Evolutionary conservation across 2,113 vertebrate genomes (phyloP), one percentile per base, ranked within the genome.

Genomic region (Helogale parvula): DNA sequence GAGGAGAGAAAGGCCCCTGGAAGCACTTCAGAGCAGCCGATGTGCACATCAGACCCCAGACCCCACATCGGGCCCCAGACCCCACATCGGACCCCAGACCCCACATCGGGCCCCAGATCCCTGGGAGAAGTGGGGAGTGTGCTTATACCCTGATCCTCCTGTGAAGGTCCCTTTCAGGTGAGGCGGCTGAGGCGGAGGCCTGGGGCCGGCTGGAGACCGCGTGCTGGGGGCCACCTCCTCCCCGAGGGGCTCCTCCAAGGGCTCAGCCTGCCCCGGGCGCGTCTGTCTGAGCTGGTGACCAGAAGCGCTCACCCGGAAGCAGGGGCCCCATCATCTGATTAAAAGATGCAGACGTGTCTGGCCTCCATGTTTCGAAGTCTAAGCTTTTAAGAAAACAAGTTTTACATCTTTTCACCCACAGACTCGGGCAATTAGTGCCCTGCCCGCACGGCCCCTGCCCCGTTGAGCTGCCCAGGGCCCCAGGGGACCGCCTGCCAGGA

Each of bases 341-440:
- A 33, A 11, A 68, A 68, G 66, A 27, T 2, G 5, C 65, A 84
- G 35, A 60, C 12, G 5, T 9, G 0, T n/a, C 82, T 81, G 7
- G 15, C 72, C 68, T 92, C n/a, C 13, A 45, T 38, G 65, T 31
- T 47, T 57, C 45, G 47, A 74, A 33, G 71, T 35, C 3, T 35
- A 47, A 84, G 21, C 25, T 33, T 45, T 47, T 54, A 25, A 29
- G 65, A 47, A 57, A 52, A 14, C 5, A 16, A 15, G 35, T 38
- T 38, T 72, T 16, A 8, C 4, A 2, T 25, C 19, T 31, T 45
- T 47, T 6, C 66, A 9, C 4, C 13, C 6, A 1, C 25, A 54
- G 31, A 7, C 35, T 38, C 8, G 3, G 1, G 19, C 14, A 25
- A 13, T 7, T 0, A 2, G 2, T 0, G 1, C 1, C 2, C 2